phyloP scores from a whole-genome alignment of 2,888 invertebrate genomes.

The Epiperipatus broadwayi region DNA sequence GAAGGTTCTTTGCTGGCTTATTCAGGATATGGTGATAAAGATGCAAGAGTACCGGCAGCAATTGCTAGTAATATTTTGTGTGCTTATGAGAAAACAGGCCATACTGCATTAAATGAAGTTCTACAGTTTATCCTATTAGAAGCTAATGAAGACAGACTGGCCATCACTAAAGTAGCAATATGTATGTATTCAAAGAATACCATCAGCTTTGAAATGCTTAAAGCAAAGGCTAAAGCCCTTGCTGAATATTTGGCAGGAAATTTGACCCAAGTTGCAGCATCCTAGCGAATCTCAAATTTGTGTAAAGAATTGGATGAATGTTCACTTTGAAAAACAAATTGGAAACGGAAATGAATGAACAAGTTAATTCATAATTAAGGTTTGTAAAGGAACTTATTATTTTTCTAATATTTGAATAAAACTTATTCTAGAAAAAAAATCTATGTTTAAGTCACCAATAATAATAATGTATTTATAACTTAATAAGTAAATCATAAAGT shows the following conservation, averaged over 20 bases:
- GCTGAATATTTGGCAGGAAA: constrained; percentile 75
- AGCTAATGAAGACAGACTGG: constrained; percentile 78
- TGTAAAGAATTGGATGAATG: too few species aligned
- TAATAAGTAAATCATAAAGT: too few species aligned
- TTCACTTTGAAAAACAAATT: too few species aligned
- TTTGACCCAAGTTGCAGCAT: constrained; percentile 57
- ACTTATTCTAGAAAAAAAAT: too few species aligned
- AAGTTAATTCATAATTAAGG: too few species aligned
- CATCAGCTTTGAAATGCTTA: constrained; percentile 74
- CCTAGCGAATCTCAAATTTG: too few species aligned
- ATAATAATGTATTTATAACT: too few species aligned
- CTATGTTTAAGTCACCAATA: too few species aligned
- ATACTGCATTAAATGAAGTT: constrained; percentile 67
- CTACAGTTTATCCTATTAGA: constrained; percentile 70
- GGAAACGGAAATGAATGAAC: too few species aligned
- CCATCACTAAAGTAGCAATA: constrained; percentile 81
- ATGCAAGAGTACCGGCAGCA: constrained; percentile 80
- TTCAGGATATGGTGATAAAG: constrained; percentile 72
- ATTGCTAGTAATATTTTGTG: constrained; percentile 86
- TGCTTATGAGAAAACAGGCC: constrained; percentile 77
- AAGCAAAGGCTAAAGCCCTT: constrained; percentile 74
- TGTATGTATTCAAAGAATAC: constrained; percentile 75
- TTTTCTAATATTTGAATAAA: too few species aligned
- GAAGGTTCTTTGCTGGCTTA: constrained; percentile 84
- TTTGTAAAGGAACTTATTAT: too few species aligned